A percentile compares a stretch with the other conserved stretches of the same genome.
phyloP scores from a whole-genome alignment of 2,797 vertebrate genomes.

The Onychomys torridus region DNA sequence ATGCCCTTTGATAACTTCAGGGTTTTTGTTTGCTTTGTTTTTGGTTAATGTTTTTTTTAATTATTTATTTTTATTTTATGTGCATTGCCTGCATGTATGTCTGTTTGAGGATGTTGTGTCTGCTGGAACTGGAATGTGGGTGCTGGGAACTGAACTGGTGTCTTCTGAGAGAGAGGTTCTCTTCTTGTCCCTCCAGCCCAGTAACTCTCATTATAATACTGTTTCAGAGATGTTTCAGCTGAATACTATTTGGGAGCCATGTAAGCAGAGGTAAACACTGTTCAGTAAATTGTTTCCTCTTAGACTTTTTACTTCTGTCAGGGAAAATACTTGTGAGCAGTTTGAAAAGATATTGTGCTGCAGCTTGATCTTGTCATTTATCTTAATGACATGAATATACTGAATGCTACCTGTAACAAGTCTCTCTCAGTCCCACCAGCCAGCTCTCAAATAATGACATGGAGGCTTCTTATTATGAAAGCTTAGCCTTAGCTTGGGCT shows the following conservation, averaged over 20 bases:
- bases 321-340: slow-evolving; percentile 31
- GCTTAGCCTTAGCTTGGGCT: no score
- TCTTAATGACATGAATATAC: slow-evolving; percentile 45
- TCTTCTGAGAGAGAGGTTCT: not conserved
- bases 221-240: slow-evolving; percentile 43
- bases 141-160: no score
- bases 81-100: not conserved
- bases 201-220: slow-evolving; percentile 49
- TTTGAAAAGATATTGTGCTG: slow-evolving; percentile 43
- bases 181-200: not conserved
- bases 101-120: not conserved
- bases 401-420: not conserved
- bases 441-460: no score
- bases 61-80: not conserved
- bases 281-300: slow-evolving; percentile 30
- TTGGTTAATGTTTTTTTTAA: not conserved
- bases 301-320: slow-evolving; percentile 53
- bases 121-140: no score
- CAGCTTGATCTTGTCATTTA: slow-evolving; percentile 57
- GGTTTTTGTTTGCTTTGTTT: not conserved
- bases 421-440: no score
- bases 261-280: slow-evolving; percentile 9
- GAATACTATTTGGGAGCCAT: slow-evolving; percentile 22
- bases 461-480: no score
- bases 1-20: not conserved